These are phyloP conservation scores for Phaethornis superciliosus DNA, from an alignment of 2,113 vertebrate species.

Conservation along the genomic window DNA sequence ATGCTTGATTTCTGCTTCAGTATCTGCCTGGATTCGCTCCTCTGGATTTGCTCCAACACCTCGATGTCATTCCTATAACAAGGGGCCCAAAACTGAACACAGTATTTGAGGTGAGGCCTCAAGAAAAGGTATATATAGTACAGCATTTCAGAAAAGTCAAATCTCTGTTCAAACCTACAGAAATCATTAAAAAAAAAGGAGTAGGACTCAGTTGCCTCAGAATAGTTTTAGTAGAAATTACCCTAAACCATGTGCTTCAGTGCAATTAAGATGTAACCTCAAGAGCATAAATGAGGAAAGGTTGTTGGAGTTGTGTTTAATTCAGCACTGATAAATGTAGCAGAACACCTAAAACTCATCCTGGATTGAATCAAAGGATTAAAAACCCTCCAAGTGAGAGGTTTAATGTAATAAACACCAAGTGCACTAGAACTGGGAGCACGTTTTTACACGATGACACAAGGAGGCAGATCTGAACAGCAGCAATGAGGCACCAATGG, in stretches of 20 bases:
- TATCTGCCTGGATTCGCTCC: neutral
- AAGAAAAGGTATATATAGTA: neutral
- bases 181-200: neutral
- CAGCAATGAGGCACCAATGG: rapidly evolving
- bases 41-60: too few species aligned
- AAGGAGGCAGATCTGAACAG: neutral
- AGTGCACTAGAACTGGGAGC: neutral
- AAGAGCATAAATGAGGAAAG: neutral
- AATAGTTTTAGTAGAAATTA: neutral
- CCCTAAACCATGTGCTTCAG: neutral
- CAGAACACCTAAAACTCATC: neutral
- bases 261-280: neutral
- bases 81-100: too few species aligned
- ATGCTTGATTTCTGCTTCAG: neutral
- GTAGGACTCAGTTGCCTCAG: neutral
- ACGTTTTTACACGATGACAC: rapidly evolving
- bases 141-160: neutral
- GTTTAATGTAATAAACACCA: neutral
- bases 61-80: too few species aligned
- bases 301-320: neutral
- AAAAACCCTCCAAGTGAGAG: neutral
- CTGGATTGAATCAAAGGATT: neutral
- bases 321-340: neutral
- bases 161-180: neutral
- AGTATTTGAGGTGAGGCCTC: too few species aligned